Evolutionary conservation across 1,140 invertebrate species (phyloP).

Genomic region (Trachelipus rathkii): DNA sequence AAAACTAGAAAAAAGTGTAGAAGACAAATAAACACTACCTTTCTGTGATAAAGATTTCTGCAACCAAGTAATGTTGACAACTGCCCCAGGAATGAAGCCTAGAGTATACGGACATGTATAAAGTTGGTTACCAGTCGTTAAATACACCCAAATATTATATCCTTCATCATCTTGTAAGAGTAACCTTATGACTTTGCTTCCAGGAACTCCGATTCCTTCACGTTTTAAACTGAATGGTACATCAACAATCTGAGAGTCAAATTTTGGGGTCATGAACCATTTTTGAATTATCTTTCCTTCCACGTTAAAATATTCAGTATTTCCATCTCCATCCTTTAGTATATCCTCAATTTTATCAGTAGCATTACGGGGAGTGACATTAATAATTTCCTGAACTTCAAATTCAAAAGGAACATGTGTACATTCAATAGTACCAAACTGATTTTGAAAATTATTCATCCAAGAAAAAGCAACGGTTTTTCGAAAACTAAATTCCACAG

Average conservation of each 20-base stretch:
- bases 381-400: background rate
- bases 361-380: background rate
- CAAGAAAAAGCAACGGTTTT: background rate
- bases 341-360: background rate
- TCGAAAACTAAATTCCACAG: background rate
- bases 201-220: background rate
- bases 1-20: too few species aligned
- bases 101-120: background rate
- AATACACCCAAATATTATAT: background rate
- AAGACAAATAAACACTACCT: too few species aligned
- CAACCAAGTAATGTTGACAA: background rate
- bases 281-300: conserved; percentile 1
- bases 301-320: background rate
- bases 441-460: background rate
- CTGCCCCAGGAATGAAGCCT: background rate
- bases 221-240: background rate
- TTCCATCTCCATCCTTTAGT: background rate
- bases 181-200: background rate
- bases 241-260: background rate
- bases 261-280: background rate
- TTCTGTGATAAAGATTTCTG: background rate
- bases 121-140: background rate
- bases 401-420: background rate
- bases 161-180: background rate
- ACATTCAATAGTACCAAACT: background rate